These are phyloP conservation scores for Chloropsis hardwickii DNA, from an alignment of 2,113 vertebrate genomes.

Conservation along the genomic window DNA sequence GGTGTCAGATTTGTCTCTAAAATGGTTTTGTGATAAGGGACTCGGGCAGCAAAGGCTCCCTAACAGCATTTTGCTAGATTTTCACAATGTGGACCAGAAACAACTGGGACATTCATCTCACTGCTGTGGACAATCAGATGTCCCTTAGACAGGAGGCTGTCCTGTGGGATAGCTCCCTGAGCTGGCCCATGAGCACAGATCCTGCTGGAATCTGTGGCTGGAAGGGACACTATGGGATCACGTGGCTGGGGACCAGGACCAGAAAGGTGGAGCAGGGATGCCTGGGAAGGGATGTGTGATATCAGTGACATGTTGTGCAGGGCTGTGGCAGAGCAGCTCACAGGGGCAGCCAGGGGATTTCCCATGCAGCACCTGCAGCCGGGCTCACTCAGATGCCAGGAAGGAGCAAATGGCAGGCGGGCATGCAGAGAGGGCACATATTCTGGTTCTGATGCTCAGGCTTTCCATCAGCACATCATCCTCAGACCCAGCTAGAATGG, in stretches of 20 bases:
- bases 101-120: accelerated
- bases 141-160: too few relatives aligned
- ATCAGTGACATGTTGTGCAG: accelerated
- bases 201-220: not conserved
- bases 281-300: not conserved
- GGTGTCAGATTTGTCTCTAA: not conserved
- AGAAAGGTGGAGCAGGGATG: too few relatives aligned
- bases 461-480: not conserved
- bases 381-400: accelerated
- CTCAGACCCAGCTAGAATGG: not conserved
- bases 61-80: not conserved
- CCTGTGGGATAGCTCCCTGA: accelerated
- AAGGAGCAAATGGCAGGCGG: not conserved
- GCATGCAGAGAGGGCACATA: accelerated
- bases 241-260: accelerated
- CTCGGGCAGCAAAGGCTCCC: not conserved
- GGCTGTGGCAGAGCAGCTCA: not conserved
- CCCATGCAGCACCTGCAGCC: not conserved
- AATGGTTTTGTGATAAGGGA: accelerated
- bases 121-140: not conserved
- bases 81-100: accelerated
- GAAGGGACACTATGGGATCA: accelerated
- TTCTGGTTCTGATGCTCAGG: not conserved
- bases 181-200: accelerated
- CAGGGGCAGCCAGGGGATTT: not conserved